Conservation (phyloP, 92 coral and sea anemone genomes). For the Parazoanthus darwini region DNA sequence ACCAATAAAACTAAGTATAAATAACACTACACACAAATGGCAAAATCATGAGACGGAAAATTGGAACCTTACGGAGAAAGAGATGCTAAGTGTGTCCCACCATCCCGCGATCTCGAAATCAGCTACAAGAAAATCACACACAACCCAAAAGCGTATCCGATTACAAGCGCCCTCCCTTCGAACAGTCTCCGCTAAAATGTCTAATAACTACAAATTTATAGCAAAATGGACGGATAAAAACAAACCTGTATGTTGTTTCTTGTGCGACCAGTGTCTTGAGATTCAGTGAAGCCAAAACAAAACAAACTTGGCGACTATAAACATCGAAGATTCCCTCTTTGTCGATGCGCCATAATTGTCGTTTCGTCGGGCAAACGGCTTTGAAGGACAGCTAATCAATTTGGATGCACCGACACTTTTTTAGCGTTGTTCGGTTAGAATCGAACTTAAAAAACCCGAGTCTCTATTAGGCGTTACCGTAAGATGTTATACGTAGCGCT, state of each 20-base stretch:
- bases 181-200: background rate
- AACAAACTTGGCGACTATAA: conserved; percentile 61
- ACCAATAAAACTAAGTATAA: conserved; percentile 16
- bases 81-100: background rate
- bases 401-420: conserved; percentile 24
- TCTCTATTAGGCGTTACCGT: conserved; percentile 81
- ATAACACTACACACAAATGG: conserved; percentile 8
- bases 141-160: background rate
- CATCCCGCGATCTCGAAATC: conserved; percentile 15
- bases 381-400: background rate
- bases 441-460: conserved; percentile 32
- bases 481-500: conserved; percentile 69
- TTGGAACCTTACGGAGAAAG: conserved; percentile 27
- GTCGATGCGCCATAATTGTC: conserved; percentile 35
- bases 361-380: conserved; percentile 37
- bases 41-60: conserved; percentile 30
- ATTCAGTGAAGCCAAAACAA: conserved; percentile 70
- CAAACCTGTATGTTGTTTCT: conserved; percentile 72
- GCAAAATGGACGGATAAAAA: conserved; percentile 41
- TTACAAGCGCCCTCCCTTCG: conserved; percentile 27
- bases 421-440: conserved; percentile 35
- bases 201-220: conserved; percentile 18
- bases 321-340: conserved; percentile 53
- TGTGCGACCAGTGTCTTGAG: conserved; percentile 61
- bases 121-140: background rate